These are phyloP conservation scores for Morpho achilles DNA, from an alignment of 2,888 invertebrate species.

Conservation along the genomic window DNA sequence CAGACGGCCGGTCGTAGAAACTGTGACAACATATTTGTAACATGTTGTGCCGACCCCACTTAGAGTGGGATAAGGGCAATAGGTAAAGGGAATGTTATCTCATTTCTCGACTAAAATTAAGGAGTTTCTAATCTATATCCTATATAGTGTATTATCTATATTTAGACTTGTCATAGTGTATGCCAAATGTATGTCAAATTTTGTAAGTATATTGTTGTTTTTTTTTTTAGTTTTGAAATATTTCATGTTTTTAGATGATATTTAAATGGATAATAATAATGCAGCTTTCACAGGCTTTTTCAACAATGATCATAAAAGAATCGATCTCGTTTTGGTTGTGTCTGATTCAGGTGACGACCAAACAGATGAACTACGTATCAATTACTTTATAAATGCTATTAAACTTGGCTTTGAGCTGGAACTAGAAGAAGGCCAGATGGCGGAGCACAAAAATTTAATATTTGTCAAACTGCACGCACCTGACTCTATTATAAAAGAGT, in stretches of 20 bases:
- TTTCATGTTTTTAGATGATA: background rate
- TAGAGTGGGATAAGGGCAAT: no score
- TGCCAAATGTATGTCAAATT: no score
- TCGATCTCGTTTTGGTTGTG: conserved; percentile 40
- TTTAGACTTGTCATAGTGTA: no score
- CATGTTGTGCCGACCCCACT: no score
- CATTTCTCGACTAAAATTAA: no score
- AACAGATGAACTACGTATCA: conserved; percentile 25
- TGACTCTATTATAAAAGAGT: conserved; percentile 29
- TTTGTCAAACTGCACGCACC: conserved; percentile 50
- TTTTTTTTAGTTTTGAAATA: background rate
- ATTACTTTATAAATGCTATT: conserved; percentile 36
- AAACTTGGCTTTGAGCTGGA: conserved; percentile 37
- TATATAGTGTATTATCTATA: no score
- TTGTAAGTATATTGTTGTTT: background rate
- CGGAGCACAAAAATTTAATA: conserved; percentile 28
- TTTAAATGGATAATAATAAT: background rate
- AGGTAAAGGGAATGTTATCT: no score
- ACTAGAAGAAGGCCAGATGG: conserved; percentile 27
- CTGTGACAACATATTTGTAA: no score
- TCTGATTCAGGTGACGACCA: conserved; percentile 24
- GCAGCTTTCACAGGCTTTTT: conserved; percentile 30
- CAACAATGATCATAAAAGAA: conserved; percentile 32
- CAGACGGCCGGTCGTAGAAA: no score
- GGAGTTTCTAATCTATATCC: no score